Conservation (phyloP, 1,140 invertebrate genomes). For the Xylocopa sonorina region DNA sequence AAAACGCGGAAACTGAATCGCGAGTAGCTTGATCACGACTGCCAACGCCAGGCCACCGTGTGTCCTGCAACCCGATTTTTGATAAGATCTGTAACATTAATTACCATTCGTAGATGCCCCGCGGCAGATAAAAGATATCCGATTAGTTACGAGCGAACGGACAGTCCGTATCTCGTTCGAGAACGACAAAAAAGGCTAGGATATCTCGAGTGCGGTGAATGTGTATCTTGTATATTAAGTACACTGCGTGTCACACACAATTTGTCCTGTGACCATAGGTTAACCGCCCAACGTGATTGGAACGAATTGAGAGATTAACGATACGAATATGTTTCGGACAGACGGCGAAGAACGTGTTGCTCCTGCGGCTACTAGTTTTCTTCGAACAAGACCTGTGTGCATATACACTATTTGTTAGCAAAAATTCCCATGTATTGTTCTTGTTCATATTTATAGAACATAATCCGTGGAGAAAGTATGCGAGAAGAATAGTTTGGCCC, state of each 20-base stretch:
- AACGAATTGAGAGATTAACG: not conserved
- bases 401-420: too few relatives aligned
- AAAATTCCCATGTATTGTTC: too few relatives aligned
- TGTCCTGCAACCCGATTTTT: constrained; percentile 11
- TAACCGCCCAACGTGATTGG: not conserved
- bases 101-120: constrained; percentile 23
- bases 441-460: too few relatives aligned
- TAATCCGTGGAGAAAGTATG: too few relatives aligned
- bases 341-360: not conserved
- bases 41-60: too few relatives aligned
- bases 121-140: constrained; percentile 25
- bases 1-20: constrained; percentile 30
- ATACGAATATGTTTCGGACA: not conserved
- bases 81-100: constrained; percentile 33
- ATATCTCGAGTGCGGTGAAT: not conserved
- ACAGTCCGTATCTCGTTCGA: constrained; percentile 5
- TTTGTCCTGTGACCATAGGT: not conserved
- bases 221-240: constrained; percentile 13
- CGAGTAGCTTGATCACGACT: not conserved
- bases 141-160: constrained; percentile 14
- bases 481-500: too few relatives aligned
- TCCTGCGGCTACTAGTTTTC: too few relatives aligned
- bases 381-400: too few relatives aligned
- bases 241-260: constrained; percentile 9
- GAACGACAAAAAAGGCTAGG: constrained; percentile 6